Conservation (phyloP, 2,797 vertebrate species). For the Coranthus polyacanthus region DNA sequence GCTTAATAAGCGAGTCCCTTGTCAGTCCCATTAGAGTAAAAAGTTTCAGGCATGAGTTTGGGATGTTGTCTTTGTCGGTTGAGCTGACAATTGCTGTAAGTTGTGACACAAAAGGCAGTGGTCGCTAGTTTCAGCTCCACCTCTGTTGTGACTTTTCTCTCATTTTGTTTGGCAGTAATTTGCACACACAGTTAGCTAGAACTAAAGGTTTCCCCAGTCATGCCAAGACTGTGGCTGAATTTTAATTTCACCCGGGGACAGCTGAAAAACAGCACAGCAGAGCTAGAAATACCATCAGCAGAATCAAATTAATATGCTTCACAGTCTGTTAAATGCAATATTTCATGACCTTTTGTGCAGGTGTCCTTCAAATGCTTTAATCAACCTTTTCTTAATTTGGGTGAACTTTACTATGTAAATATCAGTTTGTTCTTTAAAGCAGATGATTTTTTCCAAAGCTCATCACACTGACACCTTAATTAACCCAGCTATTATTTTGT, state of each 20-base stretch:
- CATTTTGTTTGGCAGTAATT: conserved; percentile 57
- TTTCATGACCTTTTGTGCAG: conserved; percentile 45
- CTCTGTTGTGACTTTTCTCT: conserved; percentile 52
- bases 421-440: conserved; percentile 33
- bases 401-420: conserved; percentile 62
- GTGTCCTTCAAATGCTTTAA: conserved; percentile 21
- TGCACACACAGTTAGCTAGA: conserved; percentile 39
- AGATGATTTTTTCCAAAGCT: conserved; percentile 9
- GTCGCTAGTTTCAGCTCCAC: conserved; percentile 10
- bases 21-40: conserved; percentile 48
- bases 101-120: conserved; percentile 28
- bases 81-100: conserved; percentile 20
- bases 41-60: conserved; percentile 34
- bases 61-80: conserved; percentile 18
- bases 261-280: conserved; percentile 56
- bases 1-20: conserved; percentile 52
- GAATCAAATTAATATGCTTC: conserved; percentile 55
- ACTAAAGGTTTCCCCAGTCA: conserved; percentile 40
- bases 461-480: conserved; percentile 46
- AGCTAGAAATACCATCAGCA: conserved; percentile 50
- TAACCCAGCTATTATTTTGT: conserved; percentile 49
- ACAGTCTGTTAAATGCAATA: conserved; percentile 43
- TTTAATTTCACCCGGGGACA: conserved; percentile 56
- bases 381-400: conserved; percentile 52
- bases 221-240: conserved; percentile 34